Percentiles rank a stretch among this genome's conserved stretches.
These are phyloP conservation scores for Volucella inanis DNA, from an alignment of 2,888 invertebrate species.

Conservation along the genomic window DNA sequence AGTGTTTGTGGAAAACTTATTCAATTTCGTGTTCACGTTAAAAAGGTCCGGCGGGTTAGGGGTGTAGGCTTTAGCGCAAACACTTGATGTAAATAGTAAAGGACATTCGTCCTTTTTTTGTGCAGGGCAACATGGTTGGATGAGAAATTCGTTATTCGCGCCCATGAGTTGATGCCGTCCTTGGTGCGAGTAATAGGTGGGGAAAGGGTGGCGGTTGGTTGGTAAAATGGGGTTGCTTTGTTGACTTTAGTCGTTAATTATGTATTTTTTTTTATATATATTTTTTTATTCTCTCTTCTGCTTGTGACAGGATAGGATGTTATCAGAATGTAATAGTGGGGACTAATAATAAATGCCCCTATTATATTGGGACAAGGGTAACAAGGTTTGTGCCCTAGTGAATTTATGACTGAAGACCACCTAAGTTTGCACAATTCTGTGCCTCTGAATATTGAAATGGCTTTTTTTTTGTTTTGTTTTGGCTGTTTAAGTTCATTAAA, in stretches of 20 bases:
- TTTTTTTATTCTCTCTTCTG: background rate
- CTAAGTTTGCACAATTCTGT: constrained; percentile 8
- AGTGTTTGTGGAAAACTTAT: constrained; percentile 69
- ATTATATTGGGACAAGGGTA: constrained; percentile 12
- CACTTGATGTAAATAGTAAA: constrained; percentile 57
- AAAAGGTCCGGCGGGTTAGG: constrained; percentile 42
- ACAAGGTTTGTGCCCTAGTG: background rate
- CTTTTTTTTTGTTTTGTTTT: constrained; percentile 1
- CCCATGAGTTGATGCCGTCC: constrained; percentile 25
- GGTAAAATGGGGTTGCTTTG: constrained; percentile 53
- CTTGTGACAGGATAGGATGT: constrained; percentile 14
- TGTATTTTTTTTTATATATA: constrained; percentile 48
- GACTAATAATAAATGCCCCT: constrained; percentile 45
- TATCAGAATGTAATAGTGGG: constrained; percentile 22
- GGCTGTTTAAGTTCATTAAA: background rate
- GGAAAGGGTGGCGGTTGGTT: background rate
- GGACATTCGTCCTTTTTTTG: constrained; percentile 40
- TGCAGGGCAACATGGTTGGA: constrained; percentile 26
- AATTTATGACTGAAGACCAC: constrained; percentile 42
- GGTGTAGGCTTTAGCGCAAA: constrained; percentile 52
- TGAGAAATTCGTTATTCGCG: constrained; percentile 43
- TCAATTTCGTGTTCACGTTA: constrained; percentile 69
- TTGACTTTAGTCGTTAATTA: constrained; percentile 65
- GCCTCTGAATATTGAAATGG: constrained; percentile 17
- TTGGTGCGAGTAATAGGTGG: too few species aligned